Evolutionary conservation across 2,888 invertebrate genomes (phyloP).

Genomic region (Oxyscelio sp.): DNA sequence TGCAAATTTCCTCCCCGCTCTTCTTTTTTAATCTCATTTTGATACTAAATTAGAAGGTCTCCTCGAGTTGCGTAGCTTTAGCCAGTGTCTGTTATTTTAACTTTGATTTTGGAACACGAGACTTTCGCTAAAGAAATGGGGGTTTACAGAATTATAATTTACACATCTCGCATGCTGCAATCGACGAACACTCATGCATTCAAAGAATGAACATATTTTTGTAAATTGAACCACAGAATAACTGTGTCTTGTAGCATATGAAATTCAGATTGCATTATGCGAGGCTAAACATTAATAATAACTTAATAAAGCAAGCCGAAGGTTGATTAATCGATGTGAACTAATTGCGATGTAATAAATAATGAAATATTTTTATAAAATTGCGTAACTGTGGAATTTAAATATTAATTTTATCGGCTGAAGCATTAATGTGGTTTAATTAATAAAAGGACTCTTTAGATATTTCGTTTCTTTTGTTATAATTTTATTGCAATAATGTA

Average conservation of each 20-base stretch:
- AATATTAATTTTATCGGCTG: conserved; percentile 33
- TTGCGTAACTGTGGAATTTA: conserved; percentile 11
- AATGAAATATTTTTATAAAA: conserved; percentile 30
- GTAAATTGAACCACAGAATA: background rate
- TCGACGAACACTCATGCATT: background rate
- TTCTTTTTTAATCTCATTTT: conserved; percentile 23
- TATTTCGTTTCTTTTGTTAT: conserved; percentile 38
- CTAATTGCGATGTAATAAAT: conserved; percentile 22
- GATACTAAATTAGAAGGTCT: conserved; percentile 36
- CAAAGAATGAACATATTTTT: background rate
- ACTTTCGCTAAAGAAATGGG: conserved; percentile 4
- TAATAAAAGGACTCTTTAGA: conserved; percentile 19
- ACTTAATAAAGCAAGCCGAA: background rate
- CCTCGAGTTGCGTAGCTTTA: conserved; percentile 21
- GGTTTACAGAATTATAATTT: background rate
- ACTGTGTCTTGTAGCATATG: too few relatives aligned
- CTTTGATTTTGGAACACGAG: conserved; percentile 27
- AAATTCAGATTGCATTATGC: background rate
- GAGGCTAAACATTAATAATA: background rate
- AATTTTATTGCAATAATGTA: conserved; percentile 21
- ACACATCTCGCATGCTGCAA: background rate
- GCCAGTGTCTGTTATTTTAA: conserved; percentile 38
- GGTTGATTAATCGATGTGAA: conserved; percentile 22
- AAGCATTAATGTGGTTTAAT: conserved; percentile 16
- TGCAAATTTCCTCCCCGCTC: conserved; percentile 9